Percentiles rank a stretch among this genome's conserved stretches.
These are phyloP conservation scores for Phymorhynchus buccinoides DNA, from an alignment of 1,140 invertebrate genomes.

Conservation along the genomic window DNA sequence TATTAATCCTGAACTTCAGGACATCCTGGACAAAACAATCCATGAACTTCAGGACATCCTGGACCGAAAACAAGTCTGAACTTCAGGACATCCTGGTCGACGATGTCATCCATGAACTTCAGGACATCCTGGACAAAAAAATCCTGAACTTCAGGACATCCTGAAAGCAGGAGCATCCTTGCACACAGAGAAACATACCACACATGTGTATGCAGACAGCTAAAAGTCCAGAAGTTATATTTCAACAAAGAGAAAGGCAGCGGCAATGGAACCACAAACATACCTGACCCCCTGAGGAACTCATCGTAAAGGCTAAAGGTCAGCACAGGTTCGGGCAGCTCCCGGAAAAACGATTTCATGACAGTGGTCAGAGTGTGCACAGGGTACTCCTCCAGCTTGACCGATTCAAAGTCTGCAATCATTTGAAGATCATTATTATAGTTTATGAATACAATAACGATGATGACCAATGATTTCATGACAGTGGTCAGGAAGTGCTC, in stretches of 20 bases:
- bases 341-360: conserved; percentile 92
- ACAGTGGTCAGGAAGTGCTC: conserved; percentile 90
- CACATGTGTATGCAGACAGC: not conserved
- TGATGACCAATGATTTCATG: no score
- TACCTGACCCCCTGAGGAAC: conserved; percentile 85
- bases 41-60: no score
- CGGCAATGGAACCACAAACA: not conserved
- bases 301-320: conserved; percentile 96
- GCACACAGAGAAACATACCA: no score
- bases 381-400: conserved; percentile 77
- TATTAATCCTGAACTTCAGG: not conserved
- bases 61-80: no score
- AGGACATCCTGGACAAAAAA: no score
- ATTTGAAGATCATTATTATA: no score
- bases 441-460: no score
- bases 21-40: no score
- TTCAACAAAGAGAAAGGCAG: not conserved
- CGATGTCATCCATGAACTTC: no score
- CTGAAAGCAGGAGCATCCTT: no score
- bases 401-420: conserved; percentile 73
- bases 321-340: conserved; percentile 92
- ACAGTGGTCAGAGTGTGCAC: conserved; percentile 93
- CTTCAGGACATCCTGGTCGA: no score
- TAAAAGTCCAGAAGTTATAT: not conserved
- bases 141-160: no score